phyloP scores from a whole-genome alignment of 1,140 invertebrate species.

The Plectrocnemia conspersa region DNA sequence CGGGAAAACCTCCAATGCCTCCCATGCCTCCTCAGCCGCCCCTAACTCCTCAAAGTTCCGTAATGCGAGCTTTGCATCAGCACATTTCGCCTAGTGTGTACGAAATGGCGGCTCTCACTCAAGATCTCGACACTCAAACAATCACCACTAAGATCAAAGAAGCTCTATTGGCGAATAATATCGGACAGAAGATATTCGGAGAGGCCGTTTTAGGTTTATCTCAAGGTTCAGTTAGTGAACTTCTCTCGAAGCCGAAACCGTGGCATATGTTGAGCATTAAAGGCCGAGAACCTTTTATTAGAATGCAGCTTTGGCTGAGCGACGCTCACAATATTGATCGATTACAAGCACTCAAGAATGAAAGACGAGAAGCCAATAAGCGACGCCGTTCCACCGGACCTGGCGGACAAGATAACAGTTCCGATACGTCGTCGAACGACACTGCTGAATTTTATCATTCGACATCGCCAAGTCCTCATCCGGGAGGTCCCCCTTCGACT shows the following conservation, averaged over 20 bases:
- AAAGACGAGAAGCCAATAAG: conserved; percentile 84
- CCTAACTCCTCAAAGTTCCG: conserved; percentile 58
- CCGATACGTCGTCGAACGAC: conserved; percentile 81
- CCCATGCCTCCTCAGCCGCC: conserved; percentile 52
- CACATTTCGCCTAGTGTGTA: conserved; percentile 85
- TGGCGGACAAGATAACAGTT: conserved; percentile 75
- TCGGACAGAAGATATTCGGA: conserved; percentile 97
- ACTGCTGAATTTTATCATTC: conserved; percentile 85
- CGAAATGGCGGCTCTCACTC: conserved; percentile 93
- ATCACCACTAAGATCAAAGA: conserved; percentile 98
- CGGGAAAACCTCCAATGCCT: conserved; percentile 46
- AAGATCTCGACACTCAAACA: conserved; percentile 92
- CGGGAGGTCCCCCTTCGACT: conserved; percentile 63
- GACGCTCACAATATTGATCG: conserved; percentile 91
- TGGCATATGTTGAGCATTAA: conserved; percentile 99
- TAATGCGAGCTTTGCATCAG: conserved; percentile 67
- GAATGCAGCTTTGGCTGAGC: conserved; percentile 96
- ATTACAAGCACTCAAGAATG: conserved; percentile 81
- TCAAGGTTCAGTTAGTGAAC: conserved; percentile 94
- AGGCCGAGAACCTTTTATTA: conserved; percentile 94
- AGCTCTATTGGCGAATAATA: conserved; percentile 92
- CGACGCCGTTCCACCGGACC: conserved; percentile 72
- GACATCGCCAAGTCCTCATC: conserved; percentile 67
- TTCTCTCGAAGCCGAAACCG: conserved; percentile 95
- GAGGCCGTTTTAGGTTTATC: conserved; percentile 93